These are phyloP conservation scores for Semibalanus balanoides DNA, from an alignment of 1,140 invertebrate genomes.

Conservation along the genomic window DNA sequence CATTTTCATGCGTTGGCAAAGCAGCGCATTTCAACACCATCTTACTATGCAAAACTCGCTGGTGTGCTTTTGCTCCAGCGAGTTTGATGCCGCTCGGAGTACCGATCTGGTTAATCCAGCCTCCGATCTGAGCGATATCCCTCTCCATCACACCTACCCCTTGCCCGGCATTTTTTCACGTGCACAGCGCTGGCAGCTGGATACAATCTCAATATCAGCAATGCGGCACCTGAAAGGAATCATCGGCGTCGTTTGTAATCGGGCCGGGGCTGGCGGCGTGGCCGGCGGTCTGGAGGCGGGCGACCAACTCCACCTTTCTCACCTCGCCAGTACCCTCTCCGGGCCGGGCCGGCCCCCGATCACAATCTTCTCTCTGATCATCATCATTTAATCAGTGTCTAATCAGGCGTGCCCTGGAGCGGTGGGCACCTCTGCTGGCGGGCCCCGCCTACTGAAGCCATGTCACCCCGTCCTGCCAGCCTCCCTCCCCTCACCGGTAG, in stretches of 20 bases:
- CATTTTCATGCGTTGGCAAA: background rate
- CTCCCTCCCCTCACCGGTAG: no score
- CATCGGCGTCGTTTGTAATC: background rate
- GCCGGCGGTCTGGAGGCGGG: no score
- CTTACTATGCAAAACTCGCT: background rate
- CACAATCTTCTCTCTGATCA: background rate
- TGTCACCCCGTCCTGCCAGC: no score
- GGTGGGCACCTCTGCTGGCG: background rate
- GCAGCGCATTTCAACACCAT: background rate
- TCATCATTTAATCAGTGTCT: background rate
- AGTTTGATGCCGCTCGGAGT: background rate
- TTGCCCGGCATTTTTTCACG: background rate
- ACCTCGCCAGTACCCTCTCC: background rate
- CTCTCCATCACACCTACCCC: background rate
- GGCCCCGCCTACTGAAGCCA: no score
- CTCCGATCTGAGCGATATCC: no score
- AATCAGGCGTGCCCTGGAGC: background rate
- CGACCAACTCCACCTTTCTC: conserved; percentile 1
- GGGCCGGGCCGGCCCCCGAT: background rate
- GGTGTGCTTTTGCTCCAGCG: background rate
- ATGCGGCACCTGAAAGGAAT: background rate
- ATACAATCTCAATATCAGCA: background rate
- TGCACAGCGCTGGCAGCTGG: background rate
- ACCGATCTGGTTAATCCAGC: no score
- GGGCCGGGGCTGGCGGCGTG: no score